These are phyloP conservation scores for Cyclophora albipunctata DNA, from an alignment of 2,888 invertebrate species.

Conservation along the genomic window DNA sequence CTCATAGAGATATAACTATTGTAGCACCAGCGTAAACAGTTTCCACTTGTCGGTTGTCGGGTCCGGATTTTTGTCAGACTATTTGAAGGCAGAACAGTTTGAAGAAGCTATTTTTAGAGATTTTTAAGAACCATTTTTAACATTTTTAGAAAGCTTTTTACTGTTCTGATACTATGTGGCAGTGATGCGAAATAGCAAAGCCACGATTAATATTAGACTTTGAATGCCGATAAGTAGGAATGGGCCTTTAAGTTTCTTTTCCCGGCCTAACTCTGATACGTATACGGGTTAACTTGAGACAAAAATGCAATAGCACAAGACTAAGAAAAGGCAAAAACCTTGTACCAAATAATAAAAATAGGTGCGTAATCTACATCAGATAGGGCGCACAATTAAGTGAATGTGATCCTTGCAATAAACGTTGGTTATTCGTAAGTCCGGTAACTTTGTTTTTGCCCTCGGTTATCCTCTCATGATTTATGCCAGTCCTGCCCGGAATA, in stretches of 20 bases:
- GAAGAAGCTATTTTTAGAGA: no score
- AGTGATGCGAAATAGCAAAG: no score
- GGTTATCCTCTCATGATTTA: slow-evolving; percentile 66
- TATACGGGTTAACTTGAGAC: no score
- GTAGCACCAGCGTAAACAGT: neutral
- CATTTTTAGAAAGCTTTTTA: no score
- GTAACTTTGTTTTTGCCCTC: slow-evolving; percentile 55
- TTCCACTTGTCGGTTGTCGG: neutral
- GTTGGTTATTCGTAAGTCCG: slow-evolving; percentile 47
- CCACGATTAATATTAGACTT: no score
- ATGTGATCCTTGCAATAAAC: slow-evolving; percentile 58
- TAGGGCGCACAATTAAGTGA: slow-evolving; percentile 46
- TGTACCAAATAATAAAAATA: slow-evolving; percentile 25
- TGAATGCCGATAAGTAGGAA: no score
- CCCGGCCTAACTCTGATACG: no score
- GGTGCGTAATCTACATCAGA: slow-evolving; percentile 36
- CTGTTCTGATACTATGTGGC: no score
- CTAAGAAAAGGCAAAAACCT: slow-evolving; percentile 9
- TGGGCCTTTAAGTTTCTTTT: no score
- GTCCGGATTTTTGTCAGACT: slow-evolving; percentile 1
- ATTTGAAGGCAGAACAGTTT: no score
- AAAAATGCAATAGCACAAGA: no score
- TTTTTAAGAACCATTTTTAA: no score
- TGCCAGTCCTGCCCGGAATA: slow-evolving; percentile 64
- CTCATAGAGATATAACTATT: slow-evolving; percentile 4